Evolutionary conservation across 2,797 vertebrate species (phyloP).

Genomic region (Eptatretus atami): DNA sequence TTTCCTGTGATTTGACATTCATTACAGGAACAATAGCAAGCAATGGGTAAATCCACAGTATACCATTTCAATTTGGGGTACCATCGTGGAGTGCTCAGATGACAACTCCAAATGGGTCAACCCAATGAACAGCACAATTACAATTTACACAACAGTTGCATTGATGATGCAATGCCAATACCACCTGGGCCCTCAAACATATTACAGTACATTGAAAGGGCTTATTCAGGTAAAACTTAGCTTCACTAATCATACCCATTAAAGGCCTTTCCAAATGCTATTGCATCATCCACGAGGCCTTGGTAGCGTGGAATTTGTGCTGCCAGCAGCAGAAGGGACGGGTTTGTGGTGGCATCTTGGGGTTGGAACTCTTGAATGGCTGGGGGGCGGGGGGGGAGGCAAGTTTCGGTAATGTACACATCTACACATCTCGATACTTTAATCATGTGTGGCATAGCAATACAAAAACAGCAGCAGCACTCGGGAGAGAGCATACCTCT

Average conservation of each 20-base stretch:
- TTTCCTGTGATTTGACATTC: too few species aligned
- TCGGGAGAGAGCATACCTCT: too few species aligned
- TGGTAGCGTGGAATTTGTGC: conserved; percentile 67
- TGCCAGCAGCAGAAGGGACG: conserved; percentile 67
- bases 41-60: too few species aligned
- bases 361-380: conserved; percentile 87
- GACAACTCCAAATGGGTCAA: too few species aligned
- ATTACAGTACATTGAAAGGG: neutral
- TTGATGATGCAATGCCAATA: neutral
- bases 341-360: conserved; percentile 89
- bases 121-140: too few species aligned
- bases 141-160: too few species aligned
- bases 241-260: conserved; percentile 28
- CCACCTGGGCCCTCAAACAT: neutral
- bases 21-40: too few species aligned
- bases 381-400: conserved; percentile 11
- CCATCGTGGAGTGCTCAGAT: too few species aligned
- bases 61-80: too few species aligned
- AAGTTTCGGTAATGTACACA: neutral
- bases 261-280: conserved; percentile 37
- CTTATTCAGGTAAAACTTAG: neutral
- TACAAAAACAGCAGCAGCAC: too few species aligned
- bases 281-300: conserved; percentile 42
- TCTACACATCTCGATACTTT: too few species aligned
- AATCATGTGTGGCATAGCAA: too few species aligned